Evolutionary conservation across 1,140 invertebrate genomes (phyloP).

Genomic region (Aricia agestis): DNA sequence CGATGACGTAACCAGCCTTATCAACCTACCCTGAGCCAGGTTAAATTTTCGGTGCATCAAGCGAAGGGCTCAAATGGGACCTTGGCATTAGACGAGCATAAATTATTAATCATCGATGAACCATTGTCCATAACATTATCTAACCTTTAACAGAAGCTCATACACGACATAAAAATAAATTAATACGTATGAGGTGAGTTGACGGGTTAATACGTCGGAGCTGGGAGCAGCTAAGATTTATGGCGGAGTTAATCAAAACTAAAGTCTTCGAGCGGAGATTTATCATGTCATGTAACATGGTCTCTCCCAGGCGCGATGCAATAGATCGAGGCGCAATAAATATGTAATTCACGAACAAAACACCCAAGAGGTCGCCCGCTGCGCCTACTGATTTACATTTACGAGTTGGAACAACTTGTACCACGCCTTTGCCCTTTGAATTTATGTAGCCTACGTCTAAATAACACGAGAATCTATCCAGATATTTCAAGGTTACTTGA

Average conservation of each 20-base stretch:
- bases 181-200: background rate
- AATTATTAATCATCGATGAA: background rate
- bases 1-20: background rate
- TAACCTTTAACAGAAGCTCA: background rate
- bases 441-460: constrained; percentile 56
- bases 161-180: background rate
- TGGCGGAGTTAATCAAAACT: constrained; percentile 12
- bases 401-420: constrained; percentile 50
- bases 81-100: no score
- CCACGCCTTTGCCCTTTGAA: constrained; percentile 67
- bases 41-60: no score
- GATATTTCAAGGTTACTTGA: constrained; percentile 38
- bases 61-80: no score
- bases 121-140: background rate
- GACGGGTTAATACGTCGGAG: background rate
- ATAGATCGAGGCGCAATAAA: constrained; percentile 54
- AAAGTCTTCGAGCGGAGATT: constrained; percentile 18
- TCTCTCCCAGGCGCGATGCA: constrained; percentile 29
- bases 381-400: constrained; percentile 66
- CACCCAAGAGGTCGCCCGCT: constrained; percentile 66
- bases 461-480: constrained; percentile 38
- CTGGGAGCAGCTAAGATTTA: constrained; percentile 9
- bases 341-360: constrained; percentile 63
- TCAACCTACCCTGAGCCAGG: no score
- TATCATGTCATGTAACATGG: constrained; percentile 28